Evolutionary conservation across 2,888 invertebrate species (phyloP), one percentile per base, ranked within the genome.

Genomic region (Acanthosoma haemorrhoidale): DNA sequence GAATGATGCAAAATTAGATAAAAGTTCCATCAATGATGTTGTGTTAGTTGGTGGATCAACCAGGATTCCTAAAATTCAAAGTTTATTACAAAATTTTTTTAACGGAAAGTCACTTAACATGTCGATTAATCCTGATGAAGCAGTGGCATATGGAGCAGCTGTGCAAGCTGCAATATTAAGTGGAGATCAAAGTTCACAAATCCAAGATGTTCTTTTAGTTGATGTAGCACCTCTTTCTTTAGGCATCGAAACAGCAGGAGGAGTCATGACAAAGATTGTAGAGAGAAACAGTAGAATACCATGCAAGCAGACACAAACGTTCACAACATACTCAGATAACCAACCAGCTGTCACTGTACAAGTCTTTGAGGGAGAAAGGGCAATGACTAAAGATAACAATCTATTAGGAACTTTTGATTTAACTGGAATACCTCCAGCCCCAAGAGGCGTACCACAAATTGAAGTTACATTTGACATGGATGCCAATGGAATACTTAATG

Each of bases 331-430:
- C 78, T 81, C 89, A 0, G 92, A 92, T 81, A 92, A 91, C 80
- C 92, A 92, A 79, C 84, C 88, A 0, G 89, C 85, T 0, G 90
- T 90, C 57, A 86, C 86, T 25, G 86, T 90, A 72, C 87, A 89
- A 78, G 89, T 89, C 15, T 88, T 85, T 78, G 89, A 91, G 78
- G 90, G 90, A 31, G 90, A 90, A 79, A 82, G 91, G 41, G 88
- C 90, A 21, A 89, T 94, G 91, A 94, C 94, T 4, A 92, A 87
- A 79, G 94, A 95, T 78, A 95, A 95, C 79, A 93, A 95, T 77
- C 81, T 91, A 2, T 80, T 92, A 66, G 91, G 91, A 39, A 91
- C 88, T 16, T 92, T 92, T 77, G 90, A 89, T 77, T 82, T 92
- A 13, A 84, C 87, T 6, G 93, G 92, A 9, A 91, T 94, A 70